phyloP scores from a whole-genome alignment of 2,113 vertebrate species.

The Malurus elegans region DNA sequence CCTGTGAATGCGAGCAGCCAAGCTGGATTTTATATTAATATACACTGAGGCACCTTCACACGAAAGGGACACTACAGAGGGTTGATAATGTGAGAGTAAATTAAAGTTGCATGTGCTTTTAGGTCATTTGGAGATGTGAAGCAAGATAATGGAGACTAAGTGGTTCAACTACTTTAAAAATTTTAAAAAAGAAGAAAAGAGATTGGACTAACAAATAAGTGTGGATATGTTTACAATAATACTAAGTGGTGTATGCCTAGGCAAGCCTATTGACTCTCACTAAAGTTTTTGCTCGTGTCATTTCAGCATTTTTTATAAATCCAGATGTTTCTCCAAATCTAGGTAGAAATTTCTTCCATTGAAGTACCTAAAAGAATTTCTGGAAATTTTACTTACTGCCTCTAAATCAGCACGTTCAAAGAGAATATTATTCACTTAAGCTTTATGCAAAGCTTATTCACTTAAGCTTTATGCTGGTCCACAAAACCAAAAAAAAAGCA shows the following conservation, averaged over 20 bases:
- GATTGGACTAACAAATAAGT: neutral
- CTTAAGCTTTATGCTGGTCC: neutral
- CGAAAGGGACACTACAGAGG: neutral
- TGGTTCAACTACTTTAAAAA: neutral
- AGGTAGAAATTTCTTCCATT: neutral
- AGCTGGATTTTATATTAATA: neutral
- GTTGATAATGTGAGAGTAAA: neutral
- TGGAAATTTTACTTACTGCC: neutral
- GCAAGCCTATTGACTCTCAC: neutral
- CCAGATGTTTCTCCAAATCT: neutral
- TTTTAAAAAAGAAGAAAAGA: neutral
- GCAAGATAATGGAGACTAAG: neutral
- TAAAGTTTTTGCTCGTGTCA: neutral
- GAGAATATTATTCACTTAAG: neutral
- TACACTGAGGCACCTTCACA: neutral
- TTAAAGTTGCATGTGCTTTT: neutral
- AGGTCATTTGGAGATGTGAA: neutral
- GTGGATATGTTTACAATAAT: neutral
- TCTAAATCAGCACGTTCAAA: neutral
- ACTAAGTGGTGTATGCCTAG: neutral
- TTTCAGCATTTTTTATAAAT: neutral
- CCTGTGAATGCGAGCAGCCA: neutral
- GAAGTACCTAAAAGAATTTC: neutral
- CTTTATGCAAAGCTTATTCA: neutral
- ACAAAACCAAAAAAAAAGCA: too few species aligned